Percentiles rank a stretch among this genome's conserved stretches.
Conservation (phyloP, 2,113 vertebrate genomes). For the Ictalurus furcatus region DNA sequence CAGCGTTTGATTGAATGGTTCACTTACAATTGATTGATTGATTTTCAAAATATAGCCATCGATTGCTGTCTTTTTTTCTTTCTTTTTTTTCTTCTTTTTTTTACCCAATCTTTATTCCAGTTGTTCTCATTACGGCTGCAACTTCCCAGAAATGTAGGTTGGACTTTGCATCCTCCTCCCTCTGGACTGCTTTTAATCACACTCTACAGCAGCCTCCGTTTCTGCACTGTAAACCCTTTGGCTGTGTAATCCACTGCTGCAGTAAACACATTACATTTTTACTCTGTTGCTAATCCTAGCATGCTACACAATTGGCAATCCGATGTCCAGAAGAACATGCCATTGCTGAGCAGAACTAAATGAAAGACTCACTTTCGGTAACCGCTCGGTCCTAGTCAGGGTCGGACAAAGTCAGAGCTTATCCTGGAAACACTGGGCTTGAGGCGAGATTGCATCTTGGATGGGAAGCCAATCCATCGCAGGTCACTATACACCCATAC, state of each 20-base stretch:
- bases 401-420: not conserved
- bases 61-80: not conserved
- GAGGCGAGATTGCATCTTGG: not conserved
- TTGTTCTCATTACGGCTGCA: not conserved
- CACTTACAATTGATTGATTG: not conserved
- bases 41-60: not conserved
- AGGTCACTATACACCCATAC: not conserved
- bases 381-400: not conserved
- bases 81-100: not conserved
- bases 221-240: not conserved
- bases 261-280: not conserved
- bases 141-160: not conserved
- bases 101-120: not conserved
- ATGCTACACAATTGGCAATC: not conserved
- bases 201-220: not conserved
- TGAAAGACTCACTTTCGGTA: not conserved
- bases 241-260: not conserved
- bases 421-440: not conserved
- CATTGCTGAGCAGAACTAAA: not conserved
- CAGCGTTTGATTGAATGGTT: not conserved
- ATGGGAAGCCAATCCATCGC: not conserved
- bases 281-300: not conserved
- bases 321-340: not conserved
- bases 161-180: not conserved
- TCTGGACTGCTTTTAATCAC: conserved; percentile 2